Evolutionary conservation across 2,113 vertebrate genomes (phyloP).

Genomic region (Chaetops frenatus): DNA sequence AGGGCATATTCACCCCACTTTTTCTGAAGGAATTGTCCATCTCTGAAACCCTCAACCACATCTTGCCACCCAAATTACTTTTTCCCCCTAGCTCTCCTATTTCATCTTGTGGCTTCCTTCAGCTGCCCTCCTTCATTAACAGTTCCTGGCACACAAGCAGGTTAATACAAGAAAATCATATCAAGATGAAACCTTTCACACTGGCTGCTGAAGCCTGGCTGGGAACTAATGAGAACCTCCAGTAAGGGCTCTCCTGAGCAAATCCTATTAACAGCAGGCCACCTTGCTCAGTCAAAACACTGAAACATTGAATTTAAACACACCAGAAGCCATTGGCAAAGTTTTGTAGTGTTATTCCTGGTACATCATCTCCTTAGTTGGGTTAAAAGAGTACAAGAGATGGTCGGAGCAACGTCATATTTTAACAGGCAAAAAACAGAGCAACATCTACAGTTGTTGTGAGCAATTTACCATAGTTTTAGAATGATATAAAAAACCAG

Average conservation of each 20-base stretch:
- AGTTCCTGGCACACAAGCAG: neutral
- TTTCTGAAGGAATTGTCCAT: neutral
- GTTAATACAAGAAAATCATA: neutral
- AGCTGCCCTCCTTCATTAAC: neutral
- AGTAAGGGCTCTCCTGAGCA: neutral
- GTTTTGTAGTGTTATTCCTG: neutral
- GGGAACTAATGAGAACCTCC: neutral
- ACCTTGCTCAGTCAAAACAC: neutral
- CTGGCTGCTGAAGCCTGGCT: neutral
- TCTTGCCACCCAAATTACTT: neutral
- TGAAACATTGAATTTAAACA: neutral
- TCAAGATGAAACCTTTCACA: neutral
- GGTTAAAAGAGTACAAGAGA: neutral
- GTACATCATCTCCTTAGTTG: neutral
- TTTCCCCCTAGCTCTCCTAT: rapidly evolving
- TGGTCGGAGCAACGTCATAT: rapidly evolving
- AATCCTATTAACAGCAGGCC: neutral
- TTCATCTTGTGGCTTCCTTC: neutral
- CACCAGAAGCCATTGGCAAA: neutral
- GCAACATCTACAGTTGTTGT: neutral
- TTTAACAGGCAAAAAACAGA: neutral
- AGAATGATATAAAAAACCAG: neutral
- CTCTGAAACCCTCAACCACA: neutral
- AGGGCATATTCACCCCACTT: neutral
- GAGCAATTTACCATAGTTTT: neutral